Evolutionary conservation across 1,140 invertebrate genomes (phyloP).

Genomic region (Cyclina sinensis): DNA sequence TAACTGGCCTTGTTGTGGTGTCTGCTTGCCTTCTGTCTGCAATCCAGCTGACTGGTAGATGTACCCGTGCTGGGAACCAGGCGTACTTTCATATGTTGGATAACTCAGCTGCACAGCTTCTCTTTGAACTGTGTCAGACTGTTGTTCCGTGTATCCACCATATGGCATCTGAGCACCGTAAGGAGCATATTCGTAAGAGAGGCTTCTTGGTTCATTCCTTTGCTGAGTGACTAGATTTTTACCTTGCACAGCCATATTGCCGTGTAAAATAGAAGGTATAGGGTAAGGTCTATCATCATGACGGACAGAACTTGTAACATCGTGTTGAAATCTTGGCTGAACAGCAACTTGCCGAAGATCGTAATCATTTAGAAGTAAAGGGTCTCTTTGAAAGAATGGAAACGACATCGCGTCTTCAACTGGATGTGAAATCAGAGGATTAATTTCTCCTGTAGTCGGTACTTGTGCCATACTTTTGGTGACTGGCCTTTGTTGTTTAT

Average conservation of each 20-base stretch:
- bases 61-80: neutral
- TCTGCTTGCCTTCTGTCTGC: neutral
- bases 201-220: neutral
- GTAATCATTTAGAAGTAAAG: neutral
- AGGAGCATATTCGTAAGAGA: neutral
- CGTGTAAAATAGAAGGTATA: no score
- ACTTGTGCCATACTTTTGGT: neutral
- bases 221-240: neutral
- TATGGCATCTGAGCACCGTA: neutral
- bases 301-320: neutral
- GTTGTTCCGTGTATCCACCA: neutral
- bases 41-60: constrained; percentile 2
- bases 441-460: neutral
- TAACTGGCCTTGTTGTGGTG: neutral
- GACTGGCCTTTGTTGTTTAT: neutral
- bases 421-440: neutral
- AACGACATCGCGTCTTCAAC: neutral
- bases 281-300: neutral
- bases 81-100: neutral
- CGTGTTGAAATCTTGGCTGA: neutral
- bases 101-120: neutral
- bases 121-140: neutral
- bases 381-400: neutral
- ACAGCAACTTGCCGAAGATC: neutral
- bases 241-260: neutral